phyloP scores from a whole-genome alignment of 2,113 vertebrate genomes.

The Thermophis baileyi region DNA sequence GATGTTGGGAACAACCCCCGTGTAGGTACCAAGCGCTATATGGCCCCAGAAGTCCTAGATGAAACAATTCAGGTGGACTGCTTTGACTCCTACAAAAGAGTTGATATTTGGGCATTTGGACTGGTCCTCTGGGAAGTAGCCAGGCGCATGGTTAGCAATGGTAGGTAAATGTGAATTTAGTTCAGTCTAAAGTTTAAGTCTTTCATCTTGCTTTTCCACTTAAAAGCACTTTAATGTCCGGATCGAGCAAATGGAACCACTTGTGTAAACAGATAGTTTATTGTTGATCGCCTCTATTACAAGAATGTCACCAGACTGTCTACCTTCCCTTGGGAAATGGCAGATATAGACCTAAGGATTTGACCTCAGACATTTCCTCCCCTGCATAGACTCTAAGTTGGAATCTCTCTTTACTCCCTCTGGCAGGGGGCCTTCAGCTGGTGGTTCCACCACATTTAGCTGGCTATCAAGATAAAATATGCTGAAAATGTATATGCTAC shows the following conservation, averaged over 20 bases:
- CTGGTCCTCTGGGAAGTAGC: conserved; percentile 98
- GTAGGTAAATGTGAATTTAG: conserved; percentile 66
- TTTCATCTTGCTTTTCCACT: not conserved
- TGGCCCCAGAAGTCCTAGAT: conserved; percentile 95
- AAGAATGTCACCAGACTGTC: not conserved
- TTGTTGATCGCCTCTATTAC: not conserved
- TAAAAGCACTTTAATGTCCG: not conserved
- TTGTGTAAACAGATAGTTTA: not conserved
- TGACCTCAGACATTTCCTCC: not conserved
- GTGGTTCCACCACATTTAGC: not conserved
- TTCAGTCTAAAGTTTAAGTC: not conserved
- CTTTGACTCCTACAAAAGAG: conserved; percentile 95
- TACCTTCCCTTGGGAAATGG: not conserved
- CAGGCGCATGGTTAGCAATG: conserved; percentile 93
- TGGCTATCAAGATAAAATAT: not conserved
- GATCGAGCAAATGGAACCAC: not conserved
- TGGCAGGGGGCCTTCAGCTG: not conserved
- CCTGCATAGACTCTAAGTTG: not conserved
- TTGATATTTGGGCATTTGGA: conserved; percentile 97
- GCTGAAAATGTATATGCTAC: not conserved
- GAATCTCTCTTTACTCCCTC: not conserved
- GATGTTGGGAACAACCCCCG: conserved; percentile 98
- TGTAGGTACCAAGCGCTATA: conserved; percentile 97
- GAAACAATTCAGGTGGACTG: conserved; percentile 96
- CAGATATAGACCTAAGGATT: not conserved